phyloP scores from a whole-genome alignment of 2,888 invertebrate species.

The Shargacucullia verbasci region DNA sequence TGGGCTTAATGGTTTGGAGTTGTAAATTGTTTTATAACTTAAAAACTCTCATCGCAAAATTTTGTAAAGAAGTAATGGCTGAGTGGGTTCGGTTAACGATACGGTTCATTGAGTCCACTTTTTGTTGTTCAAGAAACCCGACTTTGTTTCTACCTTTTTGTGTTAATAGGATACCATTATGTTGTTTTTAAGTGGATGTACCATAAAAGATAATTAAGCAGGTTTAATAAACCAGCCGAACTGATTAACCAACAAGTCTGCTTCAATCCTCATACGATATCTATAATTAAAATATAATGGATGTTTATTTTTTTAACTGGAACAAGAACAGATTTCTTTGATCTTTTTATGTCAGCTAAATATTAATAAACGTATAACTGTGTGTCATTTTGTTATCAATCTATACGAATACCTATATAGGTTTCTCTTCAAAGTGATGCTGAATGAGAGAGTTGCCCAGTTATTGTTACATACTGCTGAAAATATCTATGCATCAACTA shows the following conservation, averaged over 20 bases:
- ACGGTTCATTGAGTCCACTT: conserved; percentile 18
- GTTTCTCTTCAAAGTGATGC: no score
- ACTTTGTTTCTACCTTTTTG: not conserved
- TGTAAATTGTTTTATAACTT: conserved; percentile 47
- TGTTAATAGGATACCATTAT: not conserved
- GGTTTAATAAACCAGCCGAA: not conserved
- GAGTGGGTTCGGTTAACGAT: conserved; percentile 11
- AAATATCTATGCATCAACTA: conserved; percentile 40
- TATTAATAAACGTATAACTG: no score
- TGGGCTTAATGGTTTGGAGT: conserved; percentile 34
- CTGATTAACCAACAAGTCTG: not conserved
- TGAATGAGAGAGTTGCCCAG: not conserved
- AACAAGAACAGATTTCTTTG: no score
- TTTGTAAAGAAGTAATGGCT: conserved; percentile 24
- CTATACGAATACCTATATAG: no score
- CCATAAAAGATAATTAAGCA: not conserved
- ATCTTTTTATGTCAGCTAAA: no score
- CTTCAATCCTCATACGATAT: not conserved
- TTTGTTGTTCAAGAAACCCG: conserved; percentile 1
- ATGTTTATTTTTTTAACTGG: no score
- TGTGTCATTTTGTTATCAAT: no score
- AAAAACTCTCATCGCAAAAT: conserved; percentile 32
- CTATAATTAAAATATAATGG: no score
- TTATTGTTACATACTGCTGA: conserved; percentile 18
- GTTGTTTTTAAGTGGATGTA: conserved; percentile 3